These are phyloP conservation scores for Apamea monoglypha DNA, from an alignment of 2,888 invertebrate species.

Conservation along the genomic window DNA sequence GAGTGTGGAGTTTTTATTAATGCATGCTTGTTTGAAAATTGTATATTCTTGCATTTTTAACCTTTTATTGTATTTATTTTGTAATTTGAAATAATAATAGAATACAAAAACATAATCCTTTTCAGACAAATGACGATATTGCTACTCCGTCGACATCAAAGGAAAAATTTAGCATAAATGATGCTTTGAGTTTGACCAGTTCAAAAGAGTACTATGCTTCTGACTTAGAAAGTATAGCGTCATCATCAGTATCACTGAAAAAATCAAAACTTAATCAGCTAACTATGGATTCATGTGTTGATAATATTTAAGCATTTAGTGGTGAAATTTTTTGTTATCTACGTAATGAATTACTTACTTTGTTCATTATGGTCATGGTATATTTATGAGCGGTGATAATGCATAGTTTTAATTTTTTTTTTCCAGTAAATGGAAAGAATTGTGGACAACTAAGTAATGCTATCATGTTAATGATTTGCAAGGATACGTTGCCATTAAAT, in stretches of 20 bases:
- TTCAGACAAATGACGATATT: no score
- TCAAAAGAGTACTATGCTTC: slow-evolving; percentile 17
- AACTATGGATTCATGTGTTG: slow-evolving; percentile 4
- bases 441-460: slow-evolving; percentile 17
- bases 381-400: slow-evolving; percentile 2
- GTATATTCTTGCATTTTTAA: no score
- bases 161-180: background rate
- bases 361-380: slow-evolving; percentile 6
- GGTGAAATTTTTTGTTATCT: slow-evolving; percentile 2
- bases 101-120: no score
- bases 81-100: no score
- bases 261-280: slow-evolving; percentile 38
- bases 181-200: slow-evolving; percentile 22
- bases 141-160: slow-evolving; percentile 1
- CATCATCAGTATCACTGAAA: slow-evolving; percentile 37
- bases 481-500: slow-evolving; percentile 48
- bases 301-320: background rate
- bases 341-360: slow-evolving; percentile 9
- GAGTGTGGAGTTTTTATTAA: no score
- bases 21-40: no score
- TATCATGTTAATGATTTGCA: slow-evolving; percentile 11
- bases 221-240: slow-evolving; percentile 34
- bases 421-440: slow-evolving; percentile 2
- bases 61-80: no score
- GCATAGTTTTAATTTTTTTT: background rate